phyloP scores from a whole-genome alignment of 2,888 invertebrate species.

The Mamestra brassicae region DNA sequence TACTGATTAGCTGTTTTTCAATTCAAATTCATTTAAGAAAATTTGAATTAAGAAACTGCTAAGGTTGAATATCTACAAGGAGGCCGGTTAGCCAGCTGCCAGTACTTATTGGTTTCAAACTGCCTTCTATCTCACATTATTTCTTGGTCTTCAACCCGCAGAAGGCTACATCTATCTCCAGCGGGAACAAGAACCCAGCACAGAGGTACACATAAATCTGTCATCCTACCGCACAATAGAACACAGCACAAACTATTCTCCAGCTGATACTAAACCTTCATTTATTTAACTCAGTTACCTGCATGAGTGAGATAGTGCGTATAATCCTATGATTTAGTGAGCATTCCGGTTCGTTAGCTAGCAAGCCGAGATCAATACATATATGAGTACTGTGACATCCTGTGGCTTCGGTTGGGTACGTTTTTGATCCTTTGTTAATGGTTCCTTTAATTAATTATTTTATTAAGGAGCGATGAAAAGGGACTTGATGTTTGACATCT shows the following conservation, averaged over 20 bases:
- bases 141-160: not conserved
- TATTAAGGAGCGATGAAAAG: not conserved
- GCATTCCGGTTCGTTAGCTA: constrained; percentile 67
- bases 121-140: not conserved
- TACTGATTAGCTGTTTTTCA: too few relatives aligned
- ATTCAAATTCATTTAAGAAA: not conserved
- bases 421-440: constrained; percentile 4
- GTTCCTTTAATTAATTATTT: not conserved
- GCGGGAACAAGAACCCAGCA: constrained; percentile 1
- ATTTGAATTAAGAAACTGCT: not conserved
- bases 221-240: constrained; percentile 38
- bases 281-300: constrained; percentile 67
- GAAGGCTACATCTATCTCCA: not conserved
- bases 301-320: constrained; percentile 67
- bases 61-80: not conserved
- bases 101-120: too few relatives aligned
- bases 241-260: constrained; percentile 48
- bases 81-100: not conserved
- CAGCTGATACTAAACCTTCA: constrained; percentile 62
- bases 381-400: constrained; percentile 39
- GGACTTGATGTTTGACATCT: not conserved
- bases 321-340: constrained; percentile 70
- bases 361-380: constrained; percentile 63
- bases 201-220: constrained; percentile 34
- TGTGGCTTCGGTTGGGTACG: constrained; percentile 13